Percentiles rank a stretch among this genome's conserved stretches.
Conservation (phyloP, 2,797 vertebrate species). For the Characodon lateralis region DNA sequence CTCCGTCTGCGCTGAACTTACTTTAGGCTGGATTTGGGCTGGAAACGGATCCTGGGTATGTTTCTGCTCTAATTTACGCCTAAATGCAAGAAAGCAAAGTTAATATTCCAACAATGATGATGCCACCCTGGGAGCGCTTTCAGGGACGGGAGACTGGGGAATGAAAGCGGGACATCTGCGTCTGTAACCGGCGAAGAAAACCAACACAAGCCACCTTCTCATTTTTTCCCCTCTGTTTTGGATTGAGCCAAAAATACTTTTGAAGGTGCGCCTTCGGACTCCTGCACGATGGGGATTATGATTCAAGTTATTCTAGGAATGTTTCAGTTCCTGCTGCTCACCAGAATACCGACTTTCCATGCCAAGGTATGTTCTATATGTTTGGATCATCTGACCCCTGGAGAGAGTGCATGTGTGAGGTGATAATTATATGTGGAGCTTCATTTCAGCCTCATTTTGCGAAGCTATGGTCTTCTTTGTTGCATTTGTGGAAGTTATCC, state of each 20-base stretch:
- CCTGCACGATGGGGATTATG: constrained; percentile 84
- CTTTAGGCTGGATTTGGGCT: not conserved
- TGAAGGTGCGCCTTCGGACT: constrained; percentile 67
- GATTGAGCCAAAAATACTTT: constrained; percentile 69
- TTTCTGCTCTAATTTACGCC: constrained; percentile 10
- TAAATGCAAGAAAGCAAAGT: constrained; percentile 53
- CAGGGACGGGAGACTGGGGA: constrained; percentile 61
- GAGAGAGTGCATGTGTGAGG: constrained; percentile 14
- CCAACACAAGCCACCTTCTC: constrained; percentile 21
- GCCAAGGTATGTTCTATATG: constrained; percentile 78
- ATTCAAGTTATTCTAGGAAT: constrained; percentile 87
- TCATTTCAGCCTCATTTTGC: not conserved
- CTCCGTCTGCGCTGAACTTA: constrained; percentile 13
- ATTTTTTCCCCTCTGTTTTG: constrained; percentile 34
- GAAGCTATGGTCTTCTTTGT: not conserved
- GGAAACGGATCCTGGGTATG: not conserved
- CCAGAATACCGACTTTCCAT: constrained; percentile 81
- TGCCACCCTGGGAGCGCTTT: constrained; percentile 64
- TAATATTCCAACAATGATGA: constrained; percentile 41
- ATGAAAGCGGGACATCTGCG: constrained; percentile 57
- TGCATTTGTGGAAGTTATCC: constrained; percentile 57
- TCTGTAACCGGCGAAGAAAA: constrained; percentile 47
- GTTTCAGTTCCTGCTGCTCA: constrained; percentile 85
- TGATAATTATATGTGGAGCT: constrained; percentile 7
- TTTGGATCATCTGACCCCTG: constrained; percentile 39